These are phyloP conservation scores for Drosophila littoralis DNA, from an alignment of 1,140 invertebrate genomes.

Conservation along the genomic window DNA sequence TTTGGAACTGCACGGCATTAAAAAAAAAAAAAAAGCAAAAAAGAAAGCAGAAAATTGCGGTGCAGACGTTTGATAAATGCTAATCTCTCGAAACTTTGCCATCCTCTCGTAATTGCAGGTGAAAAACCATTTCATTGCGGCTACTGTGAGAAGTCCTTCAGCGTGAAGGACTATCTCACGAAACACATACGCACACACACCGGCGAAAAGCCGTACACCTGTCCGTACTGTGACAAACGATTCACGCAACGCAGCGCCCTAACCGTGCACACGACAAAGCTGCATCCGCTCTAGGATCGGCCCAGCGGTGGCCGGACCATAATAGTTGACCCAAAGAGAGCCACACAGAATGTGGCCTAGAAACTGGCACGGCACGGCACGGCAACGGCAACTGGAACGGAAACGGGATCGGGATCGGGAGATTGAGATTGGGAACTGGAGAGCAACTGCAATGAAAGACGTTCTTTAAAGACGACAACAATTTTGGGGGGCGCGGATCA, in stretches of 20 bases:
- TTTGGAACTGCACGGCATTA: slow-evolving; percentile 77
- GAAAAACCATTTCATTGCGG: slow-evolving; percentile 82
- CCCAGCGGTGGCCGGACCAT: slow-evolving; percentile 66
- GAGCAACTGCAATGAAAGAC: slow-evolving; percentile 75
- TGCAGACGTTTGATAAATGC: slow-evolving; percentile 42
- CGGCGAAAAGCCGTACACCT: slow-evolving; percentile 82
- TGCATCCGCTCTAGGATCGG: slow-evolving; percentile 84
- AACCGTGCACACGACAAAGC: slow-evolving; percentile 82
- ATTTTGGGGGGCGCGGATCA: slow-evolving; percentile 32
- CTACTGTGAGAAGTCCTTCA: slow-evolving; percentile 83
- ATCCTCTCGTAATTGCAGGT: slow-evolving; percentile 64
- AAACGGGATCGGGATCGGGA: slow-evolving; percentile 8
- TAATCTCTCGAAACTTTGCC: slow-evolving; percentile 56
- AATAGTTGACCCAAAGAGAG: slow-evolving; percentile 53
- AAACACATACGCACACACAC: slow-evolving; percentile 84
- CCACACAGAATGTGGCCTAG: slow-evolving; percentile 27
- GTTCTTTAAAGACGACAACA: slow-evolving; percentile 71
- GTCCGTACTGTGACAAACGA: slow-evolving; percentile 83
- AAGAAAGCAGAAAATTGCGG: slow-evolving; percentile 13
- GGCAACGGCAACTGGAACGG: slow-evolving; percentile 15
- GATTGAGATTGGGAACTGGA: slow-evolving; percentile 13
- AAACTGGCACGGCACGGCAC: slow-evolving; percentile 33
- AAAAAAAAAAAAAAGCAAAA: slow-evolving; percentile 10
- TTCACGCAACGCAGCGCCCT: slow-evolving; percentile 82
- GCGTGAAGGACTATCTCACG: slow-evolving; percentile 83